A percentile compares a stretch with the other conserved stretches of the same genome.
Evolutionary conservation across 2,888 invertebrate genomes (phyloP).

Genomic region (Caenorhabditis parvicauda): DNA sequence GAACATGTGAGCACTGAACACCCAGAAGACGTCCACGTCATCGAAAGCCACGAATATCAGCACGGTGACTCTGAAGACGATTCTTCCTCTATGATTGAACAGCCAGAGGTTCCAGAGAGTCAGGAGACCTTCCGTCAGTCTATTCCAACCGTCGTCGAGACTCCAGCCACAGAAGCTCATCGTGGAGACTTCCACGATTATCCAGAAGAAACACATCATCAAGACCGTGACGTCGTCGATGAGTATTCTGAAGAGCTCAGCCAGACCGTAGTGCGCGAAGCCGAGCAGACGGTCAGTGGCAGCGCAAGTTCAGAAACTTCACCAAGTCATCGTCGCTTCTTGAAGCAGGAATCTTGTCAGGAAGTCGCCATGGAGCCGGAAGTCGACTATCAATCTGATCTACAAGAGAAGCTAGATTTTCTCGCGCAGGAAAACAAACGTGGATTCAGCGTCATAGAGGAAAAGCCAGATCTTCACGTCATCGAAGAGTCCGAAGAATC

Average conservation of each 20-base stretch:
- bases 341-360: constrained; percentile 42
- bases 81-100: no score
- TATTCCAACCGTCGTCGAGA: background rate
- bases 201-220: no score
- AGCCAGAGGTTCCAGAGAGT: no score
- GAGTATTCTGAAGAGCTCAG: constrained; percentile 36
- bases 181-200: background rate
- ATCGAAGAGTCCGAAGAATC: constrained; percentile 27
- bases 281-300: no score
- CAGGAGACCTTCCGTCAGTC: background rate
- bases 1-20: no score
- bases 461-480: constrained; percentile 34
- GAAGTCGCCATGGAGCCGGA: constrained; percentile 45
- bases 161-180: background rate
- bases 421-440: constrained; percentile 34
- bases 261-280: constrained; percentile 33
- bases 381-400: constrained; percentile 47
- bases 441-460: constrained; percentile 13
- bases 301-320: constrained; percentile 10
- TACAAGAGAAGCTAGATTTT: constrained; percentile 42
- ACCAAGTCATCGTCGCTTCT: constrained; percentile 11
- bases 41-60: no score
- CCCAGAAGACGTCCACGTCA: no score
- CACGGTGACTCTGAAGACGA: no score
- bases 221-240: constrained; percentile 31